These are phyloP conservation scores for Pteromalus puparum DNA, from an alignment of 1,140 invertebrate genomes.

Conservation along the genomic window DNA sequence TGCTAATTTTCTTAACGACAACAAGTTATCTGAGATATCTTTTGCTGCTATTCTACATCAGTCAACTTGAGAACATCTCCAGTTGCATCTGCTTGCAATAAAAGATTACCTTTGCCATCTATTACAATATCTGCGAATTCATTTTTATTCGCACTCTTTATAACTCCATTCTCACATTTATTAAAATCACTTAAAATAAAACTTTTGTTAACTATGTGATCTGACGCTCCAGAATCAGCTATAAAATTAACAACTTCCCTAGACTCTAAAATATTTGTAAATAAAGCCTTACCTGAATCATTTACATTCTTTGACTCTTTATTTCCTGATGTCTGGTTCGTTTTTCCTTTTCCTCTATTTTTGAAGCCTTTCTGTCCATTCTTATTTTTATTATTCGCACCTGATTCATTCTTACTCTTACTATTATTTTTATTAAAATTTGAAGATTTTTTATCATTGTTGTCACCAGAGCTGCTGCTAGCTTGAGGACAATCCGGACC, in stretches of 20 bases:
- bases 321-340: not conserved
- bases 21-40: constrained; percentile 53
- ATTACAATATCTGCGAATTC: not conserved
- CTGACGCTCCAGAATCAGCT: not conserved
- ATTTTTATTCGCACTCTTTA: too few relatives aligned
- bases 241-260: not conserved
- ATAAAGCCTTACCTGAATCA: not conserved
- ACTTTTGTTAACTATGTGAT: not conserved
- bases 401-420: not conserved
- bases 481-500: not conserved
- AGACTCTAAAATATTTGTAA: not conserved
- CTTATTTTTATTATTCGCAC: not conserved
- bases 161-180: too few relatives aligned
- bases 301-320: not conserved
- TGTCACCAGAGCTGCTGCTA: not conserved
- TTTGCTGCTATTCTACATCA: constrained; percentile 53
- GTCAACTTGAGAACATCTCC: constrained; percentile 1
- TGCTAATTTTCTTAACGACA: constrained; percentile 50
- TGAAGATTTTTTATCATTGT: not conserved
- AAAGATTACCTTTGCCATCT: constrained; percentile 6
- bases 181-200: not conserved
- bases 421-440: not conserved
- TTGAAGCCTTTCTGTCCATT: not conserved
- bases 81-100: not conserved
- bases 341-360: not conserved